phyloP scores from a whole-genome alignment of 2,888 invertebrate species.

The Eupithecia insigniata region DNA sequence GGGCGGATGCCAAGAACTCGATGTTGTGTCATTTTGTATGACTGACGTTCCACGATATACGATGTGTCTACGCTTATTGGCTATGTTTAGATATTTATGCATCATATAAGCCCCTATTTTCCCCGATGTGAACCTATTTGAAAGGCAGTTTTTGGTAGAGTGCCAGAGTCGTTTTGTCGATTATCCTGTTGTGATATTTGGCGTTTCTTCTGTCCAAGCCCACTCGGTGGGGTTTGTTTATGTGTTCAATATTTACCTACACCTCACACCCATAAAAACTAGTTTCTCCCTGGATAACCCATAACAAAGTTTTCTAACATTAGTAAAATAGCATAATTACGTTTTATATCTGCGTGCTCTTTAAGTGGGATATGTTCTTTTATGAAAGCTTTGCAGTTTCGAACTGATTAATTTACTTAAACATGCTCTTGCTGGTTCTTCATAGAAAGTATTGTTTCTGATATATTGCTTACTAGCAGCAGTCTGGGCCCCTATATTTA shows the following conservation, averaged over 20 bases:
- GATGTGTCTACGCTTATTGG: slow-evolving; percentile 21
- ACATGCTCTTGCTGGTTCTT: background rate
- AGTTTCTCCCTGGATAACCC: background rate
- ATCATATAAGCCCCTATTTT: slow-evolving; percentile 30
- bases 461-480: slow-evolving; percentile 6
- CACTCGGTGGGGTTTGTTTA: background rate
- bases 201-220: slow-evolving; percentile 10
- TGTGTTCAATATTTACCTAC: slow-evolving; percentile 1
- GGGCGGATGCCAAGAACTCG: slow-evolving; percentile 57
- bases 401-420: background rate
- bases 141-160: slow-evolving; percentile 36
- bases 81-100: slow-evolving; percentile 24
- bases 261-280: background rate
- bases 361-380: background rate
- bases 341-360: background rate
- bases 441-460: slow-evolving; percentile 2
- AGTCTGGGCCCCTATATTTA: slow-evolving; percentile 14
- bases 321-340: background rate
- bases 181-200: slow-evolving; percentile 33
- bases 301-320: background rate
- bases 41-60: slow-evolving; percentile 23
- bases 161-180: slow-evolving; percentile 39
- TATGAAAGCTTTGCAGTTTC: background rate
- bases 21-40: slow-evolving; percentile 50
- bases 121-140: slow-evolving; percentile 26